Conservation (phyloP, 2,113 vertebrate genomes). For the Craseonycteris thonglongyai region DNA sequence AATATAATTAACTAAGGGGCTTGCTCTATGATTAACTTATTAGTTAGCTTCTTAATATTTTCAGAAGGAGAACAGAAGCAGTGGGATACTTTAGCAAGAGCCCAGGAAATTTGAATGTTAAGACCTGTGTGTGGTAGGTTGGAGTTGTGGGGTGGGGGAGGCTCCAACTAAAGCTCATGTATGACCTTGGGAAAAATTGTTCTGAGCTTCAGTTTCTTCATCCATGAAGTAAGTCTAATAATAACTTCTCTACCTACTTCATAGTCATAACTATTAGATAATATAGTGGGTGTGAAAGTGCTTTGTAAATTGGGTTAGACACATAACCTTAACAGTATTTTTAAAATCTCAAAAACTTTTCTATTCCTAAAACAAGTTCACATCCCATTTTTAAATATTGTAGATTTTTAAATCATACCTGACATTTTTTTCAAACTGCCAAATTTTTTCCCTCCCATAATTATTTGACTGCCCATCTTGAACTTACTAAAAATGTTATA, state of each 20-base stretch:
- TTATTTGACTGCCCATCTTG: neutral
- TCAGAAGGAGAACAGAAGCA: constrained; percentile 7
- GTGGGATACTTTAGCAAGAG: neutral
- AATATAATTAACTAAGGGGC: constrained; percentile 30
- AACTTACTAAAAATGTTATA: neutral
- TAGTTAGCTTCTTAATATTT: constrained; percentile 26
- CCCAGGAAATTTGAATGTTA: neutral
- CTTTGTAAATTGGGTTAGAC: neutral
- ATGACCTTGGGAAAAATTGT: neutral
- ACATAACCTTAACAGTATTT: neutral
- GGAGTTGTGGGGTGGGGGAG: too few relatives aligned
- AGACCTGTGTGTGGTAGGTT: neutral
- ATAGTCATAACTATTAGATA: neutral
- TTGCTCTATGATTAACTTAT: neutral
- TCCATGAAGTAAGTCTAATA: neutral
- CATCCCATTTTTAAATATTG: neutral
- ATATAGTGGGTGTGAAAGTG: neutral
- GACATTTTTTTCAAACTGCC: constrained; percentile 30
- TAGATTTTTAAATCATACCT: neutral
- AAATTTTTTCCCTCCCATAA: neutral
- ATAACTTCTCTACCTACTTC: neutral
- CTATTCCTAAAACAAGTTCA: constrained; percentile 14
- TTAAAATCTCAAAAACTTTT: neutral
- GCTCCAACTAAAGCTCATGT: neutral
- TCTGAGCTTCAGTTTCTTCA: neutral